Base-by-base conservation (phyloP, 2,888 invertebrate species). In the Hipparchia semele region DNA sequence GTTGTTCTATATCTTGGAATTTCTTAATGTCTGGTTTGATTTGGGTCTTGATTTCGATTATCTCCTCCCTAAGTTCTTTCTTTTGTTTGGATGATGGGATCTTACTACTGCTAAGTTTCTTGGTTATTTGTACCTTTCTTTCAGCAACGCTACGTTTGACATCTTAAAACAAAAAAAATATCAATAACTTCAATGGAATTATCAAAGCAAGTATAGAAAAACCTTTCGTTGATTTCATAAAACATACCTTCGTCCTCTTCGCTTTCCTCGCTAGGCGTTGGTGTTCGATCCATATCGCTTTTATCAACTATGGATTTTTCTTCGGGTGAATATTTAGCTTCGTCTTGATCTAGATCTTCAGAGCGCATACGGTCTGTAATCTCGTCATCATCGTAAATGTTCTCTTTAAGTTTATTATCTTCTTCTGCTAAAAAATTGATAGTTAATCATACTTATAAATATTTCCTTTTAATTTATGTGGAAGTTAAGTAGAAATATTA, bases 291-390 rank as follows among this genome's bases (percentile, higher is more conserved):
- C 67, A 92, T 91, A 77, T 96, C 96, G 82, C 95, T 96, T 76
- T 96, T 95, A 66, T 96, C 96, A 73, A 96, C 94, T 5, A 96
- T 92, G 1, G 95, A 95, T 84, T 97, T 97, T 80, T 97, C 97
- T 90, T 97, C 97, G 0, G 97, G 97, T 0, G 96, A 96, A 85
- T 97, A 97, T 86, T 97, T 97, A 51, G 95, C 94, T 87, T 97
- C 97, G 80, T 96, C 96, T 76, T 92, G 93, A 77, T 94, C 94
- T 56, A 90, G 85, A 77, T 94, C 94, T 12, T 86, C 86, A 66
- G 92, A 92, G 71, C 82, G 83, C n/a, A 84, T 79, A 9, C 87
- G 86, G 76, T 94, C 93, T 60, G 87, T 80, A 56, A 90, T 87
- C 77, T 89, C 87, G 58, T 90, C 86, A 49, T 90, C 90, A 73